Evolutionary conservation across 2,113 vertebrate species (phyloP), one percentile per base, ranked within the genome.

Genomic region (Cisticola juncidis): DNA sequence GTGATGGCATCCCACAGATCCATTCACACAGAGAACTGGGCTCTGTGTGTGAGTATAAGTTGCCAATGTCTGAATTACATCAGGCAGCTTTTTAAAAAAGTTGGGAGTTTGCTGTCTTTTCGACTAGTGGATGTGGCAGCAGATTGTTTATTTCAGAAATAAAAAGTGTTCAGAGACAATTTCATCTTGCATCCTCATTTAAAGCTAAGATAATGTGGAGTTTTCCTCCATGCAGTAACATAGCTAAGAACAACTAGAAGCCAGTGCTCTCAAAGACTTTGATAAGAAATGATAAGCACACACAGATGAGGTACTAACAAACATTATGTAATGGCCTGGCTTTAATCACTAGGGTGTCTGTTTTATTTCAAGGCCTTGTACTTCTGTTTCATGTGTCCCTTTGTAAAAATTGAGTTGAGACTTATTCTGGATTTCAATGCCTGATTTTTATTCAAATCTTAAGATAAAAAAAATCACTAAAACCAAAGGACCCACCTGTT

Each of bases 71-170:
- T 94, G 69, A 80, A 26, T 76, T 56, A 68, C 9, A 61, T 31
- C 31, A 78, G 50, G 23, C 36, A 86, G 18, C 16, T 85, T 64
- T 91, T 85, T 72, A 56, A 62, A 93, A 93, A 82, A 28, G 4
- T 9, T 36, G 33, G 29, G 64, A 9, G 22, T 20, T 86, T 81
- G 3, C 44, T 77, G 81, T 45, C 14, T 38, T 89, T 65, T 61
- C n/a, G 22, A 45, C 60, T 58, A 50, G 7, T 29, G 24, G 26
- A 50, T 57, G 20, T 53, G 6, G 44, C 38, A 78, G 10, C 35
- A 57, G 4, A 14, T 42, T 61, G 20, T 42, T 61, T 47, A 9
- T 36, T 66, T 60, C 29, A 38, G 38, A 38, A 38, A 38, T 38
- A 38, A 38, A 38, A 38, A 38, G 38, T 38, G 38, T 38, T 38